phyloP scores from a whole-genome alignment of 2,888 invertebrate genomes.

The Bembecia ichneumoniformis region DNA sequence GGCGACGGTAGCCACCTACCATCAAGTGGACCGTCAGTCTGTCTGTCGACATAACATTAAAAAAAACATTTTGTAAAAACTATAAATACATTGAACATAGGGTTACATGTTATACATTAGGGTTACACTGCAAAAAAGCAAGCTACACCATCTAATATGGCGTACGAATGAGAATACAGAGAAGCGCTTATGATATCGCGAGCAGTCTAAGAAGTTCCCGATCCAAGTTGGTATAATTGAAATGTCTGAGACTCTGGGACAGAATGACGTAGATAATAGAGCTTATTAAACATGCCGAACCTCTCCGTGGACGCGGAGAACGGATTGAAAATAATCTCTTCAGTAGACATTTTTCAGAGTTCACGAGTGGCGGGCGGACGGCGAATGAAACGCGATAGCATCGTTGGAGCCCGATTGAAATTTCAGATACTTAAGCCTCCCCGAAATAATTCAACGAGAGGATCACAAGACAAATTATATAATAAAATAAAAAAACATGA shows the following conservation, averaged over 20 bases:
- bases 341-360: slow-evolving; percentile 46
- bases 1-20: no score
- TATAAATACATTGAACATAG: no score
- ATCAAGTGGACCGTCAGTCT: no score
- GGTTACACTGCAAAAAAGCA: no score
- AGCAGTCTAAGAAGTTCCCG: slow-evolving; percentile 20
- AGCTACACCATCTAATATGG: no score
- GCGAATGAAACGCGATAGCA: slow-evolving; percentile 34
- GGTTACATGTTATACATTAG: no score
- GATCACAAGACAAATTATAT: slow-evolving; percentile 22
- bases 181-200: not conserved
- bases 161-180: no score
- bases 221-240: slow-evolving; percentile 43
- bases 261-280: slow-evolving; percentile 49
- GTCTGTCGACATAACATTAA: no score
- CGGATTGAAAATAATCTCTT: slow-evolving; percentile 56
- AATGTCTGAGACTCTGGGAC: slow-evolving; percentile 36
- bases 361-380: slow-evolving; percentile 19
- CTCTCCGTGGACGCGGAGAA: slow-evolving; percentile 32
- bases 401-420: slow-evolving; percentile 39
- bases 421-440: slow-evolving; percentile 39
- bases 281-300: slow-evolving; percentile 58
- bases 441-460: slow-evolving; percentile 28
- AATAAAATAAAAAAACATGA: slow-evolving; percentile 18
- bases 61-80: no score